Conservation (phyloP, 1,140 invertebrate genomes). For the Drosophila yakuba region DNA sequence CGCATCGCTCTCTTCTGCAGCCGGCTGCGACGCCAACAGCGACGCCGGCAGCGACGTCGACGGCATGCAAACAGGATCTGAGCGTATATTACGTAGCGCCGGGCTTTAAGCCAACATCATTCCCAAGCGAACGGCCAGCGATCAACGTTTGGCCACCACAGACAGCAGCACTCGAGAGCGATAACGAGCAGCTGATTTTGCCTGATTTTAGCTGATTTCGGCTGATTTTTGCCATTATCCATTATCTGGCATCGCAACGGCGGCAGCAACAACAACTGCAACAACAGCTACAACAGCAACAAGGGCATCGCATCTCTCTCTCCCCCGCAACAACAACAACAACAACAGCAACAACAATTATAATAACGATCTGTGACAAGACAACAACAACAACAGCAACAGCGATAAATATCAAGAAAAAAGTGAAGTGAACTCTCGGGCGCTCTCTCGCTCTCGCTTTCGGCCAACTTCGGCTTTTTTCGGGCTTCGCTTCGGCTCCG, state of each 20-base stretch:
- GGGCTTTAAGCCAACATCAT: slow-evolving; percentile 83
- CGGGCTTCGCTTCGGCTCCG: slow-evolving; percentile 32
- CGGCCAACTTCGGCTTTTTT: slow-evolving; percentile 31
- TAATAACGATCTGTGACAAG: slow-evolving; percentile 25
- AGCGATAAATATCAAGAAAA: slow-evolving; percentile 39
- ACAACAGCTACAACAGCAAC: slow-evolving; percentile 21
- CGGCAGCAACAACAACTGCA: slow-evolving; percentile 20
- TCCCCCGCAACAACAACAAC: slow-evolving; percentile 18
- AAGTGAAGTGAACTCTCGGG: slow-evolving; percentile 75
- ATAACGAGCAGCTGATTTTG: slow-evolving; percentile 70
- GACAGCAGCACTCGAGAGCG: slow-evolving; percentile 40
- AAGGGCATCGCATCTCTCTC: not conserved
- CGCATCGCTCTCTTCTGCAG: slow-evolving; percentile 29
- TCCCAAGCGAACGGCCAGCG: slow-evolving; percentile 69
- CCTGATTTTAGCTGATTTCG: slow-evolving; percentile 7
- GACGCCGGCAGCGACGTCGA: slow-evolving; percentile 45
- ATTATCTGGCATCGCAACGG: slow-evolving; percentile 44
- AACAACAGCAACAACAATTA: slow-evolving; percentile 14
- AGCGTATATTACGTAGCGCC: slow-evolving; percentile 82
- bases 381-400: slow-evolving; percentile 7
- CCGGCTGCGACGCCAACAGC: slow-evolving; percentile 14
- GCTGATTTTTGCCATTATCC: slow-evolving; percentile 17
- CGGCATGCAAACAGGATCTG: slow-evolving; percentile 83
- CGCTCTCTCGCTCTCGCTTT: slow-evolving; percentile 24
- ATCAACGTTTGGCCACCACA: slow-evolving; percentile 49